phyloP scores from a whole-genome alignment of 2,797 vertebrate genomes.

The Xerus rutilus region DNA sequence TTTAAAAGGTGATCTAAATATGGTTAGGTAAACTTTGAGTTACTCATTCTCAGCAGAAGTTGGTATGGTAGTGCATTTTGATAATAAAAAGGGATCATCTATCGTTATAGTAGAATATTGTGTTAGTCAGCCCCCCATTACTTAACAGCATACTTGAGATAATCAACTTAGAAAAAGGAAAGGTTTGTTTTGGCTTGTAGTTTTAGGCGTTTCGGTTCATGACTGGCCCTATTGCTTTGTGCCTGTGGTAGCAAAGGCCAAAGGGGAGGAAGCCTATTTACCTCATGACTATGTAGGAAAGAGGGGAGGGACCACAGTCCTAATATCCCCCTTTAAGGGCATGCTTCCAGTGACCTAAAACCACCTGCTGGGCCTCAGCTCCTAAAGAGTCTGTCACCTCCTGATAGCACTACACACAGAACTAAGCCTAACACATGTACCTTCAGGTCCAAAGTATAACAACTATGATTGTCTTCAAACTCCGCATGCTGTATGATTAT shows the following conservation, averaged over 20 bases:
- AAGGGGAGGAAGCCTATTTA: not conserved
- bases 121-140: not conserved
- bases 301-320: not conserved
- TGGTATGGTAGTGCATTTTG: not conserved
- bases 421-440: not conserved
- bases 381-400: not conserved
- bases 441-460: not conserved
- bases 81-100: not conserved
- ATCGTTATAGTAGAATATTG: not conserved
- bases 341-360: not conserved
- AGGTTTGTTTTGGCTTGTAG: not conserved
- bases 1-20: slow-evolving; percentile 16
- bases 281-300: not conserved
- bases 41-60: not conserved
- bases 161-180: not conserved
- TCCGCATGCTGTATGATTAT: not conserved
- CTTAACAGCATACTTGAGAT: not conserved
- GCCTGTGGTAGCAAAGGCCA: not conserved
- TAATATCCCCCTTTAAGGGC: not conserved
- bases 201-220: not conserved
- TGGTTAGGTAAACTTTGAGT: not conserved
- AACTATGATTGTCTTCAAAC: not conserved
- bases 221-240: not conserved
- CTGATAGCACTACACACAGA: not conserved
- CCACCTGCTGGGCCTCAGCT: not conserved